Base-by-base conservation (phyloP, 2,113 vertebrate species). In the Cyanocitta stelleri region DNA sequence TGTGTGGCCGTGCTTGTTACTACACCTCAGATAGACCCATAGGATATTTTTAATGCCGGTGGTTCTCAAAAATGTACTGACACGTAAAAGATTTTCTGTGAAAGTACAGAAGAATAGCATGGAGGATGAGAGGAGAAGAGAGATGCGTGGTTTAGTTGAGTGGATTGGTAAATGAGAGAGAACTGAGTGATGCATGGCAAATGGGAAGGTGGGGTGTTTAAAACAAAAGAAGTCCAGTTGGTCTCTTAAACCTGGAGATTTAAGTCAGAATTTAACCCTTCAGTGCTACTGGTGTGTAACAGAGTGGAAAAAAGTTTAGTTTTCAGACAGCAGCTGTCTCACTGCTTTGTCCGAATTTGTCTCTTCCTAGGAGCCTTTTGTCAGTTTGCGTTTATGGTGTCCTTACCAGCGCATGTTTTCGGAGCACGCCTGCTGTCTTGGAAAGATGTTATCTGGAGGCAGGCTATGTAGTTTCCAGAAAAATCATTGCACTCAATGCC, bases 381-480 rank as follows among this genome's bases (percentile, higher is more conserved):
- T 54, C 9, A 43, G 27, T 67, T 54, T 2, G 5, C 67, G 24
- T 77, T 93, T 81, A 46, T 0, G 0, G 37, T 26, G 15, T 58
- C 29, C 11, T 79, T 85, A 24, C 49, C 22, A 49, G 37, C 39
- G 35, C 3, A 2, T 27, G 13, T 55, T 90, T 77, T 62, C 69
- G 59, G 37, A 81, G 27, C 29, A 22, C 22, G 63, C 27, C 24
- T 83, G 33, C 44, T 80, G 13, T 59, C 30, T 85, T 76, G n/a
- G 49, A 35, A 58, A 32, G 63, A 41, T 35, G 16, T 23, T 66
- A n/a, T 71, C 68, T 4, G 2, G 43, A 55, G 74, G 32, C 30
- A 41, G 44, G 33, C 54, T 84, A 0, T 33, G 32, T 49, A 83
- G 63, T 46, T 96, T 94, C 80, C 68, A 74, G 64, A 62, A 46